phyloP scores from a whole-genome alignment of 2,113 vertebrate genomes.

The Mobula birostris region DNA sequence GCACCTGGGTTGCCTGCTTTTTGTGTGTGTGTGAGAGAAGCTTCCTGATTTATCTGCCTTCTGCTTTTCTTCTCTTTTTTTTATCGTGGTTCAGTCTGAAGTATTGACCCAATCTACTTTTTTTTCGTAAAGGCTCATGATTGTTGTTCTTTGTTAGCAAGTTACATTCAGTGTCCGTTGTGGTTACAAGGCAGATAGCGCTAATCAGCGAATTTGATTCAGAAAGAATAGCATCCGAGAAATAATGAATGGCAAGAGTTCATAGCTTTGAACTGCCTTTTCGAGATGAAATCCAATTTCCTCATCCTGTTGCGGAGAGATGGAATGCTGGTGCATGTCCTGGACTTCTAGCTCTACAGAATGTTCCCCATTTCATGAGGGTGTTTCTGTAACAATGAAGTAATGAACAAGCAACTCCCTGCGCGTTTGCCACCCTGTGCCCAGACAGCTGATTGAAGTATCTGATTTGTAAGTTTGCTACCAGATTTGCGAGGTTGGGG shows the following conservation, averaged over 20 bases:
- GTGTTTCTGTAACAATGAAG: neutral
- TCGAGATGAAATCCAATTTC: neutral
- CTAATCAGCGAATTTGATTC: neutral
- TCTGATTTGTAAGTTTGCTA: neutral
- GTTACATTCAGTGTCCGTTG: neutral
- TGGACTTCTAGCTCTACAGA: neutral
- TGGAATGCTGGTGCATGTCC: neutral
- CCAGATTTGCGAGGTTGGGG: too few species aligned
- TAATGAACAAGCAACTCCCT: neutral
- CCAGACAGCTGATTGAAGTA: neutral
- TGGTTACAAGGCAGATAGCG: conserved; percentile 3
- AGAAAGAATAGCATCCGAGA: neutral
- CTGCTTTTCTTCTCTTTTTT: neutral
- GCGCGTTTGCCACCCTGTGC: neutral
- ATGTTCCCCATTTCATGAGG: neutral
- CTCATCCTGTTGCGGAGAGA: neutral
- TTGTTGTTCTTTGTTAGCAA: conserved; percentile 4
- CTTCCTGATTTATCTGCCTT: conserved; percentile 23
- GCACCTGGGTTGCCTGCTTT: neutral
- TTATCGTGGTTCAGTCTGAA: conserved; percentile 16
- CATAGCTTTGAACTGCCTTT: neutral
- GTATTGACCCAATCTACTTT: neutral
- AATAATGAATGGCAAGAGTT: neutral
- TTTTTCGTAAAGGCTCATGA: neutral
- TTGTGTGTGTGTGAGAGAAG: neutral